Conservation (phyloP, 2,888 invertebrate species). For the Barypeithes pellucidus region DNA sequence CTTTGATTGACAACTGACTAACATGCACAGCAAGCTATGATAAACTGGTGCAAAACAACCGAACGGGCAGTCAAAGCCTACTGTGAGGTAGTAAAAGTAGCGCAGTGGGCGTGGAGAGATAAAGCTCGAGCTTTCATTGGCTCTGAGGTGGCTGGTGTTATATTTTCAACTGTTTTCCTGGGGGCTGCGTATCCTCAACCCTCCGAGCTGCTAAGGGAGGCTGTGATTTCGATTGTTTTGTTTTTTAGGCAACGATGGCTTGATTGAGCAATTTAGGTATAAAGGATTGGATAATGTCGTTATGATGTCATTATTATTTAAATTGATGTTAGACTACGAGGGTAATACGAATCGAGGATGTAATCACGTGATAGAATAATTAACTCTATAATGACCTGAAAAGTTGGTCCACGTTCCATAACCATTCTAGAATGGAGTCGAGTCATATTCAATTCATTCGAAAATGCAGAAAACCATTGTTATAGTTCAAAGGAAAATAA, state of each 20-base stretch:
- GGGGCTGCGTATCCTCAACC: conserved; percentile 38
- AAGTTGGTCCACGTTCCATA: no score
- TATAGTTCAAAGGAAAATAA: no score
- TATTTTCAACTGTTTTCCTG: conserved; percentile 39
- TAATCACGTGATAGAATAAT: background rate
- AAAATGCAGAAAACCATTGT: no score
- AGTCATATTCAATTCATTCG: no score
- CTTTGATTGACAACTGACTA: conserved; percentile 42
- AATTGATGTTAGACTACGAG: conserved; percentile 32
- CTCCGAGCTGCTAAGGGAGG: conserved; percentile 34
- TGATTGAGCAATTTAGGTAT: conserved; percentile 36
- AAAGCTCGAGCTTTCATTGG: conserved; percentile 37
- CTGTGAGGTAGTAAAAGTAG: conserved; percentile 52
- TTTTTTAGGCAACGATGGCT: conserved; percentile 26
- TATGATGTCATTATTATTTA: conserved; percentile 23
- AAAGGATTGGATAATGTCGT: conserved; percentile 30
- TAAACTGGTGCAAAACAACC: conserved; percentile 53
- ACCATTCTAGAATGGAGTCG: no score
- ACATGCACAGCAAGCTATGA: conserved; percentile 39
- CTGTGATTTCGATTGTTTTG: conserved; percentile 35
- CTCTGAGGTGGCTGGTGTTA: conserved; percentile 18
- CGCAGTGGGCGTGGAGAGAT: conserved; percentile 38
- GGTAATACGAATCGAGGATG: background rate
- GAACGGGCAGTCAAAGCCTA: conserved; percentile 41
- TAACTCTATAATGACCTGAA: no score